Percentiles rank a stretch among this genome's conserved stretches.
Conservation (phyloP, 2,113 vertebrate species). For the Anthoscopus minutus region DNA sequence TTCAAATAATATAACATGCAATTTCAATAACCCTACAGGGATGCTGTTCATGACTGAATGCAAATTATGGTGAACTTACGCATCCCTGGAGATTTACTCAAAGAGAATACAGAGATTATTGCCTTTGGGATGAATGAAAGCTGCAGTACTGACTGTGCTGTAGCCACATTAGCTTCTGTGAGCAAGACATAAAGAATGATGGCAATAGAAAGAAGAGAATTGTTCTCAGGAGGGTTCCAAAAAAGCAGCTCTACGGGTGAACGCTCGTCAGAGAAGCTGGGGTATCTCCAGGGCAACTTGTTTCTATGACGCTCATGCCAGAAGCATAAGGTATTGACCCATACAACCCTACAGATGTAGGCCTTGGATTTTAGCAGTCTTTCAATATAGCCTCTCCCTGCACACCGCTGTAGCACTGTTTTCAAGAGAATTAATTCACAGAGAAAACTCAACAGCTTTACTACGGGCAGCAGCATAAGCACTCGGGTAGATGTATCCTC, state of each 20-base stretch:
- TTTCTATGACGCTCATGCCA: background rate
- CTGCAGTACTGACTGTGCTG: background rate
- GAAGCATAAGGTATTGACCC: background rate
- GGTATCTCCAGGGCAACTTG: conserved; percentile 4
- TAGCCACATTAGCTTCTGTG: background rate
- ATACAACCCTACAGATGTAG: background rate
- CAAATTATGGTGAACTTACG: background rate
- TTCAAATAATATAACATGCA: conserved; percentile 16
- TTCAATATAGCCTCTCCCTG: background rate
- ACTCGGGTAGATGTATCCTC: too few species aligned
- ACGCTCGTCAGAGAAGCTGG: background rate
- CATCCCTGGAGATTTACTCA: background rate
- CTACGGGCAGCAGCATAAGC: background rate
- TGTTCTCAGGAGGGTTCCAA: conserved; percentile 8
- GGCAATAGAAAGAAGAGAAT: conserved; percentile 1
- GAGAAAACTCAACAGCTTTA: background rate
- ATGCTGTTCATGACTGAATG: background rate
- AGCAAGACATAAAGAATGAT: conserved; percentile 24
- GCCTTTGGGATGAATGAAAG: conserved; percentile 37
- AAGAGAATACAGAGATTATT: conserved; percentile 16
- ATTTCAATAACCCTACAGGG: conserved; percentile 25
- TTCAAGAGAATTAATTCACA: background rate
- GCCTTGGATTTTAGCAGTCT: background rate
- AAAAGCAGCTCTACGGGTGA: background rate
- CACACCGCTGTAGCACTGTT: background rate